These are phyloP conservation scores for Gastrophysa polygoni DNA, from an alignment of 2,888 invertebrate genomes.

Conservation along the genomic window DNA sequence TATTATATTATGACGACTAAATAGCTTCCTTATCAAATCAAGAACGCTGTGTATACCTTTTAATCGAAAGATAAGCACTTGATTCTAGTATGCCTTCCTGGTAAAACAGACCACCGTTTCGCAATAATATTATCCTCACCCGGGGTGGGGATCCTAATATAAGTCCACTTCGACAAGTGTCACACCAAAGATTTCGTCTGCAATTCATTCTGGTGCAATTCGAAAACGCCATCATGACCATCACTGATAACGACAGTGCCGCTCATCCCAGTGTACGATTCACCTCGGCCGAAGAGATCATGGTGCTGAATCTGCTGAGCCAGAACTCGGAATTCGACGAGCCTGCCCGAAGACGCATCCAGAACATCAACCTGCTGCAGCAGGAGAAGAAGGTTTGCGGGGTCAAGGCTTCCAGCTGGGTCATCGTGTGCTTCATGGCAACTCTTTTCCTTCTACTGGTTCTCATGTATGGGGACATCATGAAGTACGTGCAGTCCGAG, in stretches of 20 bases:
- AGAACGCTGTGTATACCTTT: not conserved
- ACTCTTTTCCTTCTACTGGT: conserved; percentile 1
- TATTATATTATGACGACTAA: not conserved
- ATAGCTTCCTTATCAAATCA: not conserved
- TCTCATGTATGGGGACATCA: conserved; percentile 16
- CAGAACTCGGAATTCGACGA: not conserved
- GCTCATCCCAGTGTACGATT: not conserved
- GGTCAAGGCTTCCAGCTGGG: conserved; percentile 10
- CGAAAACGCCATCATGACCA: not conserved
- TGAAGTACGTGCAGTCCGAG: not conserved
- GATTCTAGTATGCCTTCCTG: not conserved
- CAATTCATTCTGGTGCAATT: not conserved
- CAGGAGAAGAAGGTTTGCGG: conserved; percentile 15
- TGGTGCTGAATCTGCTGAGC: not conserved
- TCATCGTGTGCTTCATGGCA: conserved; percentile 12
- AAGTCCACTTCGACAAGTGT: not conserved
- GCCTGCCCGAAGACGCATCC: not conserved
- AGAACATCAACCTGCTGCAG: not conserved
- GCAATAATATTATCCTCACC: not conserved
- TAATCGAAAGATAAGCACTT: not conserved
- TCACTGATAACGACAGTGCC: not conserved
- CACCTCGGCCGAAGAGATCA: not conserved
- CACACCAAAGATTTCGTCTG: too few relatives aligned
- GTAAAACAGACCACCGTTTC: not conserved
- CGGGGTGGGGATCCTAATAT: not conserved